Conservation (phyloP, 2,797 vertebrate genomes). For the Triplophysa yarkandensis region DNA sequence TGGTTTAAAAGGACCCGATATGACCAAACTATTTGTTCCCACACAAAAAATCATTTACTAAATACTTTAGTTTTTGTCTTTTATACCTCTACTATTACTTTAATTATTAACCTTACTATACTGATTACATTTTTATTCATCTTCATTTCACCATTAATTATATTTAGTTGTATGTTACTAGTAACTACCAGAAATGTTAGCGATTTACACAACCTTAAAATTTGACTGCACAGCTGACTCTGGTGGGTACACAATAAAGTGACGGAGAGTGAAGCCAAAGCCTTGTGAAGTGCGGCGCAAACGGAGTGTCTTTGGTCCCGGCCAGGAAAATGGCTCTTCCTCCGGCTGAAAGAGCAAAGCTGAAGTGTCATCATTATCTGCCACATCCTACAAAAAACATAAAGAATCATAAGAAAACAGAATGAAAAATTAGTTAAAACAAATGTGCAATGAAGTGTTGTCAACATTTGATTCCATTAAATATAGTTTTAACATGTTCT, state of each 20-base stretch:
- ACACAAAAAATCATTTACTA: too few relatives aligned
- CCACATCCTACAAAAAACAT: constrained; percentile 76
- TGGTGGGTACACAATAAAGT: constrained; percentile 98
- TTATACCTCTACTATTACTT: too few relatives aligned
- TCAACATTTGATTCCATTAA: too few relatives aligned
- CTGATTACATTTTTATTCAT: too few relatives aligned
- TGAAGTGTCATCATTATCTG: constrained; percentile 73
- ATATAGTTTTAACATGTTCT: too few relatives aligned
- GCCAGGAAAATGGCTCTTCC: constrained; percentile 93
- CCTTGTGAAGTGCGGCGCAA: constrained; percentile 89
- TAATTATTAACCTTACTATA: too few relatives aligned
- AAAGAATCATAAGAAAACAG: background rate
- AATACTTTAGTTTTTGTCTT: too few relatives aligned
- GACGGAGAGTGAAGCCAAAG: constrained; percentile 96
- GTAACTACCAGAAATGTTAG: background rate
- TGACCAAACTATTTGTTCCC: too few relatives aligned
- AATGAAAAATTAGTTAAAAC: background rate
- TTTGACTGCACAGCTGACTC: constrained; percentile 88
- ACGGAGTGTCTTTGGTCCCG: constrained; percentile 87
- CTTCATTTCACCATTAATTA: too few relatives aligned
- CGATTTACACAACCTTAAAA: constrained; percentile 77
- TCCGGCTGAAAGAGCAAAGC: constrained; percentile 76
- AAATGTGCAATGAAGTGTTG: background rate
- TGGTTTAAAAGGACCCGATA: too few relatives aligned
- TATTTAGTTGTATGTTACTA: background rate